Conservation (phyloP, 1,140 invertebrate species). For the Drosophila equinoxialis region DNA sequence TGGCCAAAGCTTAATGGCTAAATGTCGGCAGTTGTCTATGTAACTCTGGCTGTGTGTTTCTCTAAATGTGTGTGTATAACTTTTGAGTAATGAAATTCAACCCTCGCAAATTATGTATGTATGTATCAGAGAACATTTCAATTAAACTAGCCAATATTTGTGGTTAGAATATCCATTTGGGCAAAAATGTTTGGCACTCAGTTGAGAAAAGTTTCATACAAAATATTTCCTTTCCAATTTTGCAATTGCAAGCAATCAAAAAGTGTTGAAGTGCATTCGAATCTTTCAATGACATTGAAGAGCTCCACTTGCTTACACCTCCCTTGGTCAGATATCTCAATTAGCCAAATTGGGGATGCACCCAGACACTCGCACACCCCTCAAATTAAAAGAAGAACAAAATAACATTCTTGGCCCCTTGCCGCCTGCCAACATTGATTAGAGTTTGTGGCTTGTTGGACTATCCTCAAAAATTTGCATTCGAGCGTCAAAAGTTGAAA, state of each 20-base stretch:
- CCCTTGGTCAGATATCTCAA: neutral
- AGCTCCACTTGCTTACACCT: neutral
- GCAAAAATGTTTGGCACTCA: neutral
- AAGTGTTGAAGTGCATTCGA: slow-evolving; percentile 29
- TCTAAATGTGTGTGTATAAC: no score
- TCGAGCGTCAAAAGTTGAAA: slow-evolving; percentile 66
- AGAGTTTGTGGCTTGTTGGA: slow-evolving; percentile 45
- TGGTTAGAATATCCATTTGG: neutral
- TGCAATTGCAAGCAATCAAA: neutral
- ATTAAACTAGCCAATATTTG: slow-evolving; percentile 8
- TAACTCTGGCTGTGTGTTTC: neutral
- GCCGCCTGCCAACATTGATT: slow-evolving; percentile 36
- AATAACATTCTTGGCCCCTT: slow-evolving; percentile 26
- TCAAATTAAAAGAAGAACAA: slow-evolving; percentile 39
- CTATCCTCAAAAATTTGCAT: slow-evolving; percentile 31
- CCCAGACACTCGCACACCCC: neutral
- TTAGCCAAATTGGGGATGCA: slow-evolving; percentile 9
- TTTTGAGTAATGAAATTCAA: neutral
- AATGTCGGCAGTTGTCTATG: slow-evolving; percentile 20
- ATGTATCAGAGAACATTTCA: slow-evolving; percentile 1
- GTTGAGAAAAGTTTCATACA: neutral
- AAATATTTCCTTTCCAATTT: slow-evolving; percentile 8
- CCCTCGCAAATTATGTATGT: slow-evolving; percentile 9
- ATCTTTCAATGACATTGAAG: slow-evolving; percentile 14
- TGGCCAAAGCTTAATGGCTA: slow-evolving; percentile 59